These are phyloP conservation scores for Corythornis cristatus DNA, from an alignment of 2,113 vertebrate genomes.

Conservation along the genomic window DNA sequence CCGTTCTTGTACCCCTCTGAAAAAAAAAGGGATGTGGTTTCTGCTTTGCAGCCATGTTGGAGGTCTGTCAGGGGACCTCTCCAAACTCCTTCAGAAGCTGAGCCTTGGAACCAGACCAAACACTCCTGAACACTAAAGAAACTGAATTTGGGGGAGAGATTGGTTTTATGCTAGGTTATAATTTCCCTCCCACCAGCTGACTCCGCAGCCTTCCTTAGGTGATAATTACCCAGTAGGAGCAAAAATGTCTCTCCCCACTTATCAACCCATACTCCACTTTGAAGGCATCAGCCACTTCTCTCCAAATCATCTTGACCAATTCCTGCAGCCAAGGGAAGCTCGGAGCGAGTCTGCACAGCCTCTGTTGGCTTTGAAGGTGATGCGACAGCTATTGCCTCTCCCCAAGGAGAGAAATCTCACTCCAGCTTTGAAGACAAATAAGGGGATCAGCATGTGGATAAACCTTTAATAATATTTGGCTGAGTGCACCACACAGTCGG, in stretches of 20 bases:
- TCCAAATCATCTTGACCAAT: background rate
- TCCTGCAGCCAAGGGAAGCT: background rate
- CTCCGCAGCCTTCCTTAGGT: background rate
- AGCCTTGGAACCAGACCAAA: constrained; percentile 33
- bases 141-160: background rate
- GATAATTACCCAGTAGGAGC: constrained; percentile 32
- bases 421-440: background rate
- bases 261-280: background rate
- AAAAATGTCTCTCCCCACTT: constrained; percentile 14
- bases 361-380: background rate
- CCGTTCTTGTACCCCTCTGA: accelerated
- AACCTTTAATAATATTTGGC: constrained; percentile 33
- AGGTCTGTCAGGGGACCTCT: background rate
- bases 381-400: background rate
- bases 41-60: background rate
- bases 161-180: background rate
- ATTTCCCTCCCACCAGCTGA: constrained; percentile 27
- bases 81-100: background rate
- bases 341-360: accelerated
- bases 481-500: background rate
- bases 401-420: accelerated
- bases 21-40: background rate
- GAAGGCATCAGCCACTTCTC: background rate
- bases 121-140: background rate
- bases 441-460: background rate